Evolutionary conservation across 1,140 invertebrate genomes (phyloP), one percentile per base, ranked within the genome.

Genomic region (Drosophila gunungcola): DNA sequence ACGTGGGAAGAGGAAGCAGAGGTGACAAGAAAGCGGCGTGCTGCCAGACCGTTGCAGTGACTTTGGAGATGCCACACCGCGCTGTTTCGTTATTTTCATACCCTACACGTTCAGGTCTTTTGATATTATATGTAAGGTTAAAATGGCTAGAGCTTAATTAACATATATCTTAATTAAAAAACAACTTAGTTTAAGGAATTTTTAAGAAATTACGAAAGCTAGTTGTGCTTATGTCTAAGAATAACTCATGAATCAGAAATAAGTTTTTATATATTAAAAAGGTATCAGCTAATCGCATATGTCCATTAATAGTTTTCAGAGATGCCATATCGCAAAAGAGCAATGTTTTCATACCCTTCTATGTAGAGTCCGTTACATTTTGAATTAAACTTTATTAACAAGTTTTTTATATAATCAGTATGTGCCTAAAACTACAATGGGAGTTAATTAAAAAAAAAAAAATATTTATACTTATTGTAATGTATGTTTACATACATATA

Each of bases 271-370:
- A 32, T 32, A 7, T 32, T 7, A 32, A 7, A 32, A 32, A 32
- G 4, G 46, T 29, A n/a, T 9, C 16, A 29, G 12, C 4, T n/a
- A 9, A 11, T 6, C 6, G 4, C 0, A 41, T 41, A 41, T 6
- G 39, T 6, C 6, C 12, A 13, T 11, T 0, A 34, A 29, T 25
- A 3, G 11, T 13, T 11, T 16, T 29, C 11, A 36, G 11, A 1
- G 21, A n/a, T 63, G 38, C 58, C 11, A 58, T 43, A 58, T 13
- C 4, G 13, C 4, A 12, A 1, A 25, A 25, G 2, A 36, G 16
- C 27, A 64, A 64, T 68, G 36, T 65, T 52, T 42, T 68, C 9
- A 65, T 65, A 43, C 64, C 9, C 60, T 68, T 29, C 13, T 12
- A 16, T 2, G 1, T 9, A 12, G 1, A 16, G 11, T 21, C 12